Percentiles rank a stretch among this genome's conserved stretches.
phyloP scores from a whole-genome alignment of 1,140 invertebrate species.

The Neotoxoptera formosana region DNA sequence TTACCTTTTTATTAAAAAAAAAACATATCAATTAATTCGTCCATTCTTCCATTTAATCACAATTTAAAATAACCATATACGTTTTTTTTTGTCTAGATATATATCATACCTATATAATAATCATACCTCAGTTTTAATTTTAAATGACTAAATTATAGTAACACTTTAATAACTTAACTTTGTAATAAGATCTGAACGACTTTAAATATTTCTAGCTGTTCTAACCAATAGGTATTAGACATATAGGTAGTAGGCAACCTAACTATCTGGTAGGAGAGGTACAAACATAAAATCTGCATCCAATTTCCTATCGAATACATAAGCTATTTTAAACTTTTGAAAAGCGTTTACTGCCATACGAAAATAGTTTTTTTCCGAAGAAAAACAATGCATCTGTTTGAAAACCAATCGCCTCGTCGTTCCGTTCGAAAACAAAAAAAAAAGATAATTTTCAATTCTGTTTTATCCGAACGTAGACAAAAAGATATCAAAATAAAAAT shows the following conservation, averaged over 20 bases:
- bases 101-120: too few species aligned
- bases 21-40: fast-evolving
- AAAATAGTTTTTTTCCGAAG: neutral
- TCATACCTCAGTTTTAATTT: too few species aligned
- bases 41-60: neutral
- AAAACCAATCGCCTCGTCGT: neutral
- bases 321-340: neutral
- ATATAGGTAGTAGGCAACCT: too few species aligned
- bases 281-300: neutral
- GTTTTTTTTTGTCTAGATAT: too few species aligned
- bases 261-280: too few species aligned
- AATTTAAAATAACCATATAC: neutral
- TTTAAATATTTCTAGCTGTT: too few species aligned
- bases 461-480: neutral
- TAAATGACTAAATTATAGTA: too few species aligned
- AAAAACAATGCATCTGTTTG: neutral
- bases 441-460: conserved; percentile 5
- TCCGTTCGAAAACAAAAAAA: neutral
- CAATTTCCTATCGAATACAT: neutral
- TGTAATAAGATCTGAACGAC: too few species aligned
- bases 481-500: neutral
- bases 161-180: too few species aligned
- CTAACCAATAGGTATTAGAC: too few species aligned
- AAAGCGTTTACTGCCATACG: neutral
- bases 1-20: neutral